These are phyloP conservation scores for Eriosoma lanigerum DNA, from an alignment of 1,140 invertebrate species.

Conservation along the genomic window DNA sequence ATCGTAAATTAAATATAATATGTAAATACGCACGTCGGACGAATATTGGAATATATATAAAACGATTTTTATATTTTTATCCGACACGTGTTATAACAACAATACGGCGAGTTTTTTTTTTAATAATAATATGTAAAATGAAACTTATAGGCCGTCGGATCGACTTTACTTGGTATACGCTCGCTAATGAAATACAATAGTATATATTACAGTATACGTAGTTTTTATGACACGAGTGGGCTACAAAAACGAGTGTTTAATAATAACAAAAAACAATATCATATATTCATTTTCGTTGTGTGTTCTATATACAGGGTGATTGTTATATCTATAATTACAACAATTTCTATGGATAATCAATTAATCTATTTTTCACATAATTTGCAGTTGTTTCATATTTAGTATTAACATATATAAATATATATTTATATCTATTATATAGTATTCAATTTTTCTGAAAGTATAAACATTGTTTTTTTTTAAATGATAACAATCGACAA, in stretches of 20 bases:
- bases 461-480: too few relatives aligned
- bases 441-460: too few relatives aligned
- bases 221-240: conserved; percentile 22
- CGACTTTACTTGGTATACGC: neutral
- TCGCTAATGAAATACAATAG: neutral
- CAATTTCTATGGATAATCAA: too few relatives aligned
- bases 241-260: neutral
- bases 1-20: neutral
- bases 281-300: neutral
- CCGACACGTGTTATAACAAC: conserved; percentile 3
- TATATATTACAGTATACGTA: neutral
- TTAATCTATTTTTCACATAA: too few relatives aligned
- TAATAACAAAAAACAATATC: conserved; percentile 7
- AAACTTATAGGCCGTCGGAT: neutral
- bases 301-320: too few relatives aligned
- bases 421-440: too few relatives aligned
- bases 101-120: neutral
- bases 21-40: neutral
- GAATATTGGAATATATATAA: neutral
- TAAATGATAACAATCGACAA: too few relatives aligned
- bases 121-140: neutral
- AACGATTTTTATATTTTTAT: neutral
- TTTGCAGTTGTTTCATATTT: too few relatives aligned
- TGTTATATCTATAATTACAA: too few relatives aligned
- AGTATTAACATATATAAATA: too few relatives aligned